phyloP scores from a whole-genome alignment of 2,888 invertebrate genomes.

The Aethes cnicana region DNA sequence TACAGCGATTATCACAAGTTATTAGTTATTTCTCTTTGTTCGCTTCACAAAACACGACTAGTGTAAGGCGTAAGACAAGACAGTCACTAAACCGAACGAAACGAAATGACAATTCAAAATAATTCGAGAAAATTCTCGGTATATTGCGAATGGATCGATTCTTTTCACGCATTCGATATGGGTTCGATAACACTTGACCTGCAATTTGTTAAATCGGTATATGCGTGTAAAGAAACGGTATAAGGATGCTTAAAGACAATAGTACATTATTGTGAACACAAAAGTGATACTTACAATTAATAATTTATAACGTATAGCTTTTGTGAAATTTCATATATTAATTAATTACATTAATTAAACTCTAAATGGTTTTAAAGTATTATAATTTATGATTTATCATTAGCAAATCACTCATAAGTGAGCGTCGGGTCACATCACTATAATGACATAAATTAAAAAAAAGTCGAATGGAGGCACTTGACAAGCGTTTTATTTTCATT shows the following conservation, averaged over 20 bases:
- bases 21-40: conserved; percentile 34
- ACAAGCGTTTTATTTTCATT: conserved; percentile 54
- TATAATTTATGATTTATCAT: too few species aligned
- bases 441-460: conserved; percentile 30
- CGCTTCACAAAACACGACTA: conserved; percentile 32
- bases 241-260: conserved; percentile 7
- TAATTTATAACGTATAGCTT: too few species aligned
- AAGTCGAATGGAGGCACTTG: conserved; percentile 41
- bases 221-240: conserved; percentile 13
- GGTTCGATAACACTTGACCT: neutral
- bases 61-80: conserved; percentile 32
- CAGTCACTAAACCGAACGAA: conserved; percentile 37
- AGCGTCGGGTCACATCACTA: conserved; percentile 20
- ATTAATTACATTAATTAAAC: neutral
- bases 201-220: neutral
- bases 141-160: conserved; percentile 38
- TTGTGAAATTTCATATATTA: too few species aligned
- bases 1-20: conserved; percentile 6
- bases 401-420: neutral
- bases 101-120: conserved; percentile 65
- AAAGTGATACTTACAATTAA: neutral
- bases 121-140: conserved; percentile 75
- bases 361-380: too few species aligned
- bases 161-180: conserved; percentile 35
- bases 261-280: too few species aligned